Percentiles rank a stretch among this genome's conserved stretches.
Evolutionary conservation across 2,797 vertebrate genomes (phyloP).

Genomic region (Coreius guichenoti): DNA sequence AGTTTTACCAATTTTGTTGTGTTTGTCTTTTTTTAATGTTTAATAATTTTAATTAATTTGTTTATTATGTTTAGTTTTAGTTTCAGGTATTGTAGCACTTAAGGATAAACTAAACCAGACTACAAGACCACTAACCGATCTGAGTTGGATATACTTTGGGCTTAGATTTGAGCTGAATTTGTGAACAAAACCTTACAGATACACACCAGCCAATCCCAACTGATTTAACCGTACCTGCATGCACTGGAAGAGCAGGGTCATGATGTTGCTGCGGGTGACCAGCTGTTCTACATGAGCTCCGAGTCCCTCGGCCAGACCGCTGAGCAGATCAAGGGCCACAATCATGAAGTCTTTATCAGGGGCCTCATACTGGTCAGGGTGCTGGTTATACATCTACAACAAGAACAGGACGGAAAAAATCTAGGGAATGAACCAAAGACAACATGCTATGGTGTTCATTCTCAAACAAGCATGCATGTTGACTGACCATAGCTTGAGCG

Average conservation of each 20-base stretch:
- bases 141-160: neutral
- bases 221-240: constrained; percentile 86
- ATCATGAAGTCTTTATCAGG: constrained; percentile 99
- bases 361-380: constrained; percentile 93
- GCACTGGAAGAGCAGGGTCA: constrained; percentile 95
- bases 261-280: constrained; percentile 93
- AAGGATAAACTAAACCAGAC: neutral
- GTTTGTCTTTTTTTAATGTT: no score
- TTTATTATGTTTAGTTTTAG: neutral
- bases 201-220: neutral
- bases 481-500: constrained; percentile 92
- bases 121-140: neutral
- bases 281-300: constrained; percentile 90
- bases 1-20: no score
- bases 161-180: no score
- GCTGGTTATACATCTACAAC: constrained; percentile 92
- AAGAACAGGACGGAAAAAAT: neutral
- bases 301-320: constrained; percentile 91
- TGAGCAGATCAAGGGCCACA: constrained; percentile 92
- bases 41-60: no score
- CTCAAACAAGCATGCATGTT: neutral
- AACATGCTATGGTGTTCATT: neutral
- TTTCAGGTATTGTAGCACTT: neutral
- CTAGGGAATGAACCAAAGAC: neutral
- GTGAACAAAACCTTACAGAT: no score